These are phyloP conservation scores for Nemotelus nigrinus DNA, from an alignment of 2,888 invertebrate species.

Conservation along the genomic window DNA sequence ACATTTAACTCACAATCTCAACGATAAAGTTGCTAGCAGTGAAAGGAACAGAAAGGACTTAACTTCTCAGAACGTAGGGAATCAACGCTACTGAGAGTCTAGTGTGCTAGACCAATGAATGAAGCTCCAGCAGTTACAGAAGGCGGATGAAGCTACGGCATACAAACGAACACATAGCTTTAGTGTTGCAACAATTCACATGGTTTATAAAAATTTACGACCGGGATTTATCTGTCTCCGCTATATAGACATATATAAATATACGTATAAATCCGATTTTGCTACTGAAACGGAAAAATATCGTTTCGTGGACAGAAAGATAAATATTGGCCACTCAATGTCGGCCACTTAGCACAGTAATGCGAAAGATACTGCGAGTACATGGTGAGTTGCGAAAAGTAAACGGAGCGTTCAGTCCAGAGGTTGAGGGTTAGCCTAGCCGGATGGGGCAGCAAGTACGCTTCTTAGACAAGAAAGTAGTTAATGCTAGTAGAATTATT, in stretches of 20 bases:
- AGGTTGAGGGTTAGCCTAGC: no score
- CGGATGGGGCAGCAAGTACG: background rate
- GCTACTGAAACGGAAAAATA: constrained; percentile 34
- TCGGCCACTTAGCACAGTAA: background rate
- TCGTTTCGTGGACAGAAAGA: constrained; percentile 37
- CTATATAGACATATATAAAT: no score
- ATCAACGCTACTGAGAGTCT: no score
- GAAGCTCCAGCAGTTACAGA: no score
- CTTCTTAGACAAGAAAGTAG: background rate
- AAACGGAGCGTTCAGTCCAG: no score
- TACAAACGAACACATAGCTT: background rate
- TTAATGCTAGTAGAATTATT: background rate
- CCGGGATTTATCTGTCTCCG: constrained; percentile 31
- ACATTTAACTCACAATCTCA: no score
- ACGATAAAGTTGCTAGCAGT: no score
- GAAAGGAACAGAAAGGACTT: no score
- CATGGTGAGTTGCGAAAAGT: background rate
- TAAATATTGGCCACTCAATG: constrained; percentile 40
- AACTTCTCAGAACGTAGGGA: no score
- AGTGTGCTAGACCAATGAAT: no score
- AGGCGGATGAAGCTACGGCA: no score
- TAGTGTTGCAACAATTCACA: constrained; percentile 22
- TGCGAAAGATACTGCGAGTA: background rate
- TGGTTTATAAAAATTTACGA: constrained; percentile 33
- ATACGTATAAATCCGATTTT: constrained; percentile 32